Conservation (phyloP, 2,113 vertebrate genomes). For the Apteryx owenii region DNA sequence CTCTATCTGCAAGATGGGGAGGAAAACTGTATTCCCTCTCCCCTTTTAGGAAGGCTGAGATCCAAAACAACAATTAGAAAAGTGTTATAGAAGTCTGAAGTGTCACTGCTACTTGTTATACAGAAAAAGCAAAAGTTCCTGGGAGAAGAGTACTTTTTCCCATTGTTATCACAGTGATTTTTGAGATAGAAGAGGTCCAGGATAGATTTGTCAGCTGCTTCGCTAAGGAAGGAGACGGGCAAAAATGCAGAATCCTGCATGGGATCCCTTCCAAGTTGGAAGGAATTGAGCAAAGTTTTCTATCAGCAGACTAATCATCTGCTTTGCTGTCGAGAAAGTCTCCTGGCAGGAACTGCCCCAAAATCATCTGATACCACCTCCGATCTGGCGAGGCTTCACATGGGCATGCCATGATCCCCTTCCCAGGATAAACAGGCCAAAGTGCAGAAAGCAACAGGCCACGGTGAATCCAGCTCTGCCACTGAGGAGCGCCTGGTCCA, state of each 20-base stretch:
- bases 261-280: background rate
- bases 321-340: background rate
- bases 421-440: background rate
- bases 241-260: background rate
- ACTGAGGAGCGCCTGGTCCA: no score
- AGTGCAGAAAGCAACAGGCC: background rate
- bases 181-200: background rate
- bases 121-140: background rate
- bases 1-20: background rate
- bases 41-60: background rate
- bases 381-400: background rate
- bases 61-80: background rate
- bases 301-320: background rate
- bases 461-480: background rate
- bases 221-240: background rate
- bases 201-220: background rate
- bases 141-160: background rate
- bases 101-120: background rate
- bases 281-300: background rate
- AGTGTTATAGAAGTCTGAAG: background rate
- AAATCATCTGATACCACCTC: background rate
- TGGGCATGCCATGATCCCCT: background rate
- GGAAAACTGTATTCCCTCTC: background rate
- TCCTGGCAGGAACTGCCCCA: background rate
- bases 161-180: background rate